Base-by-base conservation (phyloP, 92 coral and sea anemone species). In the Zoanthus sociatus region DNA sequence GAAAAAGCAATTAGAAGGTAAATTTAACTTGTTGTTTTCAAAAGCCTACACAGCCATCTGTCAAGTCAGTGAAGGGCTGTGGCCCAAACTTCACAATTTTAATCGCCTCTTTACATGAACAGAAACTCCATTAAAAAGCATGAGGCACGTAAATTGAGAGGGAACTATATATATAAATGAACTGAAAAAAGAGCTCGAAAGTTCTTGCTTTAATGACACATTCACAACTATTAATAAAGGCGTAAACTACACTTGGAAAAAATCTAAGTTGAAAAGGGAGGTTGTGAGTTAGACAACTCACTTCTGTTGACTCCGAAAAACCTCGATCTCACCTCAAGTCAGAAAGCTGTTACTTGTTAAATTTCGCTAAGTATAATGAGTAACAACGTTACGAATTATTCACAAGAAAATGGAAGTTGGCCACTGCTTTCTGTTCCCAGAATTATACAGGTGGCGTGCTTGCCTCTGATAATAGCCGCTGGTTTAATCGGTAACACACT, bases 401-500 rank as follows among this genome's bases (percentile, higher is more conserved):
- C 64, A 5, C 45, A 5, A 45, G 60, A 46, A 30, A 46, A 66
- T 46, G 75, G 21, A 75, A 20, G 21, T 13, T 12, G 3, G 16
- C 33, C 15, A 37, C 50, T 42, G 4, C 47, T 53, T 51, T 30
- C 60, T 15, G 20, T 67, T 20, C 47, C 83, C 17, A 87, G 77
- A 21, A 83, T 87, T 17, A 72, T 94, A 14, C 98, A 94, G 56
- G 87, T 94, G 12, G 72, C 92, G 92, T 94, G 95, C 26, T 93
- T 93, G 37, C 94, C 98, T 9, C 31, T 94, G 15, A 94, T 94
- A 55, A 87, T 92, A 18, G 92, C 92, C 51, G 87, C 93, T 42
- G 98, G 98, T 1, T 78, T 94, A 46, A 89, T 93, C 31, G 98
- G 98, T 17, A 94, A 94, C 73, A 54, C 88, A 4, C 32, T 94